phyloP scores from a whole-genome alignment of 2,113 vertebrate genomes.

The Cyphomyrus discorhynchus region DNA sequence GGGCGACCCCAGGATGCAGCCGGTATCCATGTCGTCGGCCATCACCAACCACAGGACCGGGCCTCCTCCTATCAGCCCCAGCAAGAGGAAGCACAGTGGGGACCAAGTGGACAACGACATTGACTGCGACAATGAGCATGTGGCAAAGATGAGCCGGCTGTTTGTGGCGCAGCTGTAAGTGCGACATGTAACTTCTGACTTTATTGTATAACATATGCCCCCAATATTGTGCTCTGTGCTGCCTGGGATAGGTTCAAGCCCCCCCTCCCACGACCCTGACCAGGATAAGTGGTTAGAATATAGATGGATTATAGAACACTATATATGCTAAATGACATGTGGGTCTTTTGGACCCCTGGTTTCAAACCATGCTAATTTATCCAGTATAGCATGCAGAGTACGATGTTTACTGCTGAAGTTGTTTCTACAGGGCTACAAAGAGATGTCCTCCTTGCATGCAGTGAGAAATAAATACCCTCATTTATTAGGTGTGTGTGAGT shows the following conservation, averaged over 20 bases:
- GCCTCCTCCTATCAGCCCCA: slow-evolving; percentile 92
- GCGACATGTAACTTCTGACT: not conserved
- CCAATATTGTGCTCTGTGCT: not conserved
- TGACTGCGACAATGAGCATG: slow-evolving; percentile 81
- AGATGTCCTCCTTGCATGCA: not conserved
- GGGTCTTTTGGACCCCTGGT: not conserved
- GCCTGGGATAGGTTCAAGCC: not conserved
- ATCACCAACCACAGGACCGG: slow-evolving; percentile 83
- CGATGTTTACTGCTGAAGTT: not conserved
- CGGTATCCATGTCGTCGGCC: slow-evolving; percentile 75
- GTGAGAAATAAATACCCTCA: not conserved
- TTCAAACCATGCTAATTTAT: not conserved
- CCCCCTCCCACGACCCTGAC: not conserved
- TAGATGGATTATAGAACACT: not conserved
- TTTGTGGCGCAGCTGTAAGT: slow-evolving; percentile 88
- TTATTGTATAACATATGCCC: not conserved
- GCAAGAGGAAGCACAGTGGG: slow-evolving; percentile 84
- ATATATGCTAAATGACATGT: not conserved
- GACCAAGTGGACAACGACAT: slow-evolving; percentile 81
- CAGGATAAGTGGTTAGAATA: not conserved
- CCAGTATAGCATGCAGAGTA: not conserved
- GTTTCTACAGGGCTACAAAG: not conserved
- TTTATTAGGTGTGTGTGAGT: slow-evolving; percentile 8
- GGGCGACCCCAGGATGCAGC: slow-evolving; percentile 85
- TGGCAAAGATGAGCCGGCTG: slow-evolving; percentile 90